phyloP scores from a whole-genome alignment of 2,888 invertebrate species.

The Trimorus sp. region DNA sequence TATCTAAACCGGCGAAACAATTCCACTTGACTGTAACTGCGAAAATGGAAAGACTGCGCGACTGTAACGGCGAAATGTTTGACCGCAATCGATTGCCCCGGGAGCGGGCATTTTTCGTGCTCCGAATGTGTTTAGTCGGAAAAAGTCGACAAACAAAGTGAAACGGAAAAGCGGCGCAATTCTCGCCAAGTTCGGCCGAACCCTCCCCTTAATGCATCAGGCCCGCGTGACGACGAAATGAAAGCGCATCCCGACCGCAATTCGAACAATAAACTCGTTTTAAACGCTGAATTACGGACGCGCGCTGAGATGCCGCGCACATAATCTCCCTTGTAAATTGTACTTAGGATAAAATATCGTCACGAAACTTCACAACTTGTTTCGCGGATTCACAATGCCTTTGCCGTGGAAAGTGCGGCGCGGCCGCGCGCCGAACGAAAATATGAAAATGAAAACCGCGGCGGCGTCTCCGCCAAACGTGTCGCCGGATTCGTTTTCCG shows the following conservation, averaged over 20 bases:
- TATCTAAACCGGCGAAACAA: too few species aligned
- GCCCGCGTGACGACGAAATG: slow-evolving; percentile 11
- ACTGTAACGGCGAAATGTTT: too few species aligned
- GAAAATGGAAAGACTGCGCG: too few species aligned
- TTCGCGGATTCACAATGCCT: slow-evolving; percentile 64
- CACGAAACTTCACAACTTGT: slow-evolving; percentile 65
- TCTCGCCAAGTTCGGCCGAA: too few species aligned
- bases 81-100: too few species aligned
- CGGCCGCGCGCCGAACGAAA: slow-evolving; percentile 49
- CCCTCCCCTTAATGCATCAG: slow-evolving; percentile 18
- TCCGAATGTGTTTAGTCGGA: too few species aligned
- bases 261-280: slow-evolving; percentile 59
- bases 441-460: slow-evolving; percentile 65
- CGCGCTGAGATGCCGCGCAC: slow-evolving; percentile 55
- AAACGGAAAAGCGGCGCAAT: neutral
- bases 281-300: slow-evolving; percentile 59
- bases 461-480: slow-evolving; percentile 44
- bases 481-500: slow-evolving; percentile 57
- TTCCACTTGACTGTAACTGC: too few species aligned
- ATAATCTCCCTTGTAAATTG: slow-evolving; percentile 66
- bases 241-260: slow-evolving; percentile 34
- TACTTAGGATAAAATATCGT: slow-evolving; percentile 66
- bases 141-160: too few species aligned
- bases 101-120: too few species aligned
- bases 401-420: slow-evolving; percentile 54